Conservation (phyloP, 2,888 invertebrate genomes). For the Julus scanicus region DNA sequence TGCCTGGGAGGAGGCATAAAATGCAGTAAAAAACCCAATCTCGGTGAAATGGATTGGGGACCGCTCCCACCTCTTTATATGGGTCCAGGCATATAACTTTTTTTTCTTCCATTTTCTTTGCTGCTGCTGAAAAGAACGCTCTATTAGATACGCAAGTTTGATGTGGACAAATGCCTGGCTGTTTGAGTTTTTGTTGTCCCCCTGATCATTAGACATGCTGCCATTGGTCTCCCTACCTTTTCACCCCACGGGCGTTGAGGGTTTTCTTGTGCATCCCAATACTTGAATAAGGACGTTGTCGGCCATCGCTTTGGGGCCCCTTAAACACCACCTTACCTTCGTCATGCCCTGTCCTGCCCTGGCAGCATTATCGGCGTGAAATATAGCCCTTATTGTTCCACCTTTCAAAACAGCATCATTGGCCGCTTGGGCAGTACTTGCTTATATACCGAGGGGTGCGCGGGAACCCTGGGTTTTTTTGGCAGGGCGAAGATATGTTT, state of each 20-base stretch:
- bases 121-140: slow-evolving; percentile 24
- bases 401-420: slow-evolving; percentile 46
- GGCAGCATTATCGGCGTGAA: slow-evolving; percentile 17
- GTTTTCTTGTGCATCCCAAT: background rate
- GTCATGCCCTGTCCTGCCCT: background rate
- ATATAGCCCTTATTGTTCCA: slow-evolving; percentile 43
- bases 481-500: slow-evolving; percentile 45
- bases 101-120: background rate
- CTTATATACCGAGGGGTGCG: background rate
- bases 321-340: slow-evolving; percentile 19
- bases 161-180: slow-evolving; percentile 40
- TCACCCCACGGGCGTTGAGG: background rate
- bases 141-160: slow-evolving; percentile 52
- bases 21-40: slow-evolving; percentile 21
- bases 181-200: slow-evolving; percentile 43
- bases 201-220: slow-evolving; percentile 48
- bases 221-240: slow-evolving; percentile 1
- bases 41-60: slow-evolving; percentile 23
- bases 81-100: background rate
- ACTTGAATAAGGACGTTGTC: slow-evolving; percentile 8
- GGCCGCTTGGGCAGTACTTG: background rate
- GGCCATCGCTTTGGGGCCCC: slow-evolving; percentile 2
- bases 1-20: background rate
- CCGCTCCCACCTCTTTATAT: slow-evolving; percentile 26
- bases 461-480: slow-evolving; percentile 36